Conservation (phyloP, 2,888 invertebrate genomes). For the Drosophila limbata region DNA sequence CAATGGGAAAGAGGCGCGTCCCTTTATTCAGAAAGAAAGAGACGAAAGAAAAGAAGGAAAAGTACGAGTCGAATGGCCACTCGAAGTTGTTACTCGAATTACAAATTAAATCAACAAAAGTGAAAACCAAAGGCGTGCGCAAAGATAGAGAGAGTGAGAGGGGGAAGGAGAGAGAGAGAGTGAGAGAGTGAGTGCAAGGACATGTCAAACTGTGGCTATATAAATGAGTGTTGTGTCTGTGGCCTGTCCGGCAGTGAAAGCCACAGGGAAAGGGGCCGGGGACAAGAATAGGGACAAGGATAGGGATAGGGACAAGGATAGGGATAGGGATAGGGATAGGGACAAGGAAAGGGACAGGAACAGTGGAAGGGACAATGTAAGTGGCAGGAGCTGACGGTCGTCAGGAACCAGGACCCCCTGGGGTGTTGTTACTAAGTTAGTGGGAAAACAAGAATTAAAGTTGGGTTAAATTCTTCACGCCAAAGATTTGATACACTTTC, state of each 20-base stretch:
- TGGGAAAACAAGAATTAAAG: constrained; percentile 56
- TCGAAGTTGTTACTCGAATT: constrained; percentile 75
- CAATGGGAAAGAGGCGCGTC: constrained; percentile 51
- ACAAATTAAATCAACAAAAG: constrained; percentile 80
- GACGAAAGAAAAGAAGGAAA: background rate
- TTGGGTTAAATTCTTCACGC: background rate
- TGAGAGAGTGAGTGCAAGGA: constrained; percentile 50
- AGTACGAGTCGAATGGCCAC: constrained; percentile 53
- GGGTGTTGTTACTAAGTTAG: constrained; percentile 79
- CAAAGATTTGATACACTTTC: background rate
- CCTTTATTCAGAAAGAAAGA: too few relatives aligned
- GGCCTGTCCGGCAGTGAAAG: constrained; percentile 16
- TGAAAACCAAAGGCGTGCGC: constrained; percentile 53
- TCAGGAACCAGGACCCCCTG: constrained; percentile 63
- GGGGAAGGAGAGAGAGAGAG: background rate
- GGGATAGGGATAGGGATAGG: too few relatives aligned
- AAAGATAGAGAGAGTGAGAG: constrained; percentile 25
- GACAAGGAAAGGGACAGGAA: background rate
- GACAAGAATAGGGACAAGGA: background rate
- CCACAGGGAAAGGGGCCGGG: background rate
- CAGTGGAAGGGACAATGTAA: background rate
- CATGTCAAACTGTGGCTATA: constrained; percentile 67
- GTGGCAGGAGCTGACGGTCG: constrained; percentile 39
- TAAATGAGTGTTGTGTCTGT: constrained; percentile 62
- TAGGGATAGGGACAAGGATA: too few relatives aligned